Conservation (phyloP, 2,113 vertebrate genomes). For the Rana temporaria region DNA sequence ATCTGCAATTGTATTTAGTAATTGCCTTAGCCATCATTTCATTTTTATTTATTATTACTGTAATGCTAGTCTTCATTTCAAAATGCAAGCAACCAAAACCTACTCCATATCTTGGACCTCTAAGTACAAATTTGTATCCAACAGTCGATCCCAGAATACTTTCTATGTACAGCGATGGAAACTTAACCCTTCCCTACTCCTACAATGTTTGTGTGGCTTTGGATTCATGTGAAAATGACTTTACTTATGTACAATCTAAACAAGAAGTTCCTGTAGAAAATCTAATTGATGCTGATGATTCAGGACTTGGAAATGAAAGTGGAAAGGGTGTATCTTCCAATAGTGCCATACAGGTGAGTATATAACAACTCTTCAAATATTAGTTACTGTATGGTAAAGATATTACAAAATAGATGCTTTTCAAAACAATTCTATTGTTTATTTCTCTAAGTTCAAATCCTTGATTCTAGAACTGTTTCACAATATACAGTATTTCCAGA, state of each 20-base stretch:
- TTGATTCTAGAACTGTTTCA: too few species aligned
- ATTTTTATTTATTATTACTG: conserved; percentile 71
- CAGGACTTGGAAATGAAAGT: too few species aligned
- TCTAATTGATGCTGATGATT: neutral
- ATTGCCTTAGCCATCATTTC: conserved; percentile 74
- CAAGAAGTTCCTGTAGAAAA: neutral
- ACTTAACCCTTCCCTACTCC: conserved; percentile 43
- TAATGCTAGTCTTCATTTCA: conserved; percentile 71
- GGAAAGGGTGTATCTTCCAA: too few species aligned
- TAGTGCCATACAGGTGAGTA: too few species aligned
- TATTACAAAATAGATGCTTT: too few species aligned
- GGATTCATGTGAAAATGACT: conserved; percentile 58
- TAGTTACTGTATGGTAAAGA: too few species aligned
- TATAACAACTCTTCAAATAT: too few species aligned
- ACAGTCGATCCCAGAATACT: conserved; percentile 51
- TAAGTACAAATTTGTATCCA: conserved; percentile 55
- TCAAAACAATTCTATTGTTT: too few species aligned
- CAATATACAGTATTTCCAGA: too few species aligned
- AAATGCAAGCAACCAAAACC: conserved; percentile 69
- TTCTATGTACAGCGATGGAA: conserved; percentile 63
- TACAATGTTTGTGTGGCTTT: conserved; percentile 9
- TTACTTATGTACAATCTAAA: conserved; percentile 56
- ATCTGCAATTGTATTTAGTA: conserved; percentile 69
- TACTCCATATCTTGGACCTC: conserved; percentile 45
- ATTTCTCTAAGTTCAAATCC: too few species aligned